Evolutionary conservation across 2,797 vertebrate species (phyloP).

Genomic region (Tauraco hartlaubi): DNA sequence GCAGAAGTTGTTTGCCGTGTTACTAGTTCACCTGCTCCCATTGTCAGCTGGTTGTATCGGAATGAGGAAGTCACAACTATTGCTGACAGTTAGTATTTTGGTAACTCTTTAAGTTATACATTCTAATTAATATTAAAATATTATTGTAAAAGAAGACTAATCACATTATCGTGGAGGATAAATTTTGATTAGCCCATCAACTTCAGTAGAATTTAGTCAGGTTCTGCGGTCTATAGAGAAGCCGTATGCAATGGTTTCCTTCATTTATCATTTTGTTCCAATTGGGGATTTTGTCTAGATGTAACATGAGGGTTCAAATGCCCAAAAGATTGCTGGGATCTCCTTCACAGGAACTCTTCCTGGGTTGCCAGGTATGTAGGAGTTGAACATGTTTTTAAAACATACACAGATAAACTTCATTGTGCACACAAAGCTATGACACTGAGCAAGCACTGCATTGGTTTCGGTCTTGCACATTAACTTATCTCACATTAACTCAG

Average conservation of each 20-base stretch:
- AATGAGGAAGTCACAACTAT: conserved; percentile 90
- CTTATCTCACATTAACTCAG: background rate
- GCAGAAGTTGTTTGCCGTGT: conserved; percentile 95
- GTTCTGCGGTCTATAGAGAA: background rate
- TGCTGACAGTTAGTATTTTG: conserved; percentile 94
- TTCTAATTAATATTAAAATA: conserved; percentile 33
- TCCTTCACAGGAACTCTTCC: background rate
- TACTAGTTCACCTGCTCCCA: conserved; percentile 93
- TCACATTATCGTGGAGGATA: background rate
- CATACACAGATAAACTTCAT: background rate
- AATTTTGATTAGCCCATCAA: background rate
- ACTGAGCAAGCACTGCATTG: background rate
- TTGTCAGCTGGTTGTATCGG: conserved; percentile 95
- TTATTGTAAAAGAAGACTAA: background rate
- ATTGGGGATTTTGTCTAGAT: background rate
- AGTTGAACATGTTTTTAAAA: background rate
- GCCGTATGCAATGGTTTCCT: background rate
- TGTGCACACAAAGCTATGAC: background rate
- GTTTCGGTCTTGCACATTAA: background rate
- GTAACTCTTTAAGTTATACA: conserved; percentile 83
- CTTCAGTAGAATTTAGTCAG: background rate
- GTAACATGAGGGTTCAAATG: background rate
- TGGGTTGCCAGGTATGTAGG: background rate
- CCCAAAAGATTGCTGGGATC: background rate
- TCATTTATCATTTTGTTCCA: background rate